Evolutionary conservation across 2,113 vertebrate genomes (phyloP), one percentile per base, ranked within the genome.

Genomic region (Tragelaphus imberbis): DNA sequence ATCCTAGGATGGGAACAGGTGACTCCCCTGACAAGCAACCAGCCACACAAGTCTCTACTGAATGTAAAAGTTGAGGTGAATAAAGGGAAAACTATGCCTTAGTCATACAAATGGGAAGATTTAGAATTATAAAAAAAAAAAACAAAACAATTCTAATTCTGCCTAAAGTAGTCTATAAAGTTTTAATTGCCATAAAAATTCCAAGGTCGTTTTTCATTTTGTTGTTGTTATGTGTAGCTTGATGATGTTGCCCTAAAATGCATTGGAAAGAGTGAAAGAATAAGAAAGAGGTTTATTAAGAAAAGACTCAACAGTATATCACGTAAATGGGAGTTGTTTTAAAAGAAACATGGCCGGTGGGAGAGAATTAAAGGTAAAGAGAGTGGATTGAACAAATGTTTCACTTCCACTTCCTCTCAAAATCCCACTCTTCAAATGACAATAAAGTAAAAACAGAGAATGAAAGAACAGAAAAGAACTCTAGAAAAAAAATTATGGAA

Each of bases 291-390:
- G 36, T 28, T 30, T 55, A 55, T 90, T 84, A 97, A 68, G 95
- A 95, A 92, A 85, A 90, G 90, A 97, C 87, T 5, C 94, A 71
- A 81, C 92, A 94, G 98, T 98, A 33, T 97, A 94, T 98, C 95
- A 84, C 97, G 93, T 98, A 98, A 98, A 85, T 94, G 91, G 97
- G 95, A 93, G 96, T 33, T 95, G 90, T 98, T 98, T 98, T 98
- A 98, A 98, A 99, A 71, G 68, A 68, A 97, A 93, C 97, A 97
- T 56, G 97, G 97, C 91, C 49, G 2, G 49, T 10, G 49, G 47
- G 49, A 25, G 44, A 80, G 8, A 51, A 56, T n/a, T 63, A 55
- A 63, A 84, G 40, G 28, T 16, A 53, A 61, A 71, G n/a, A 88
- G 0, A 36, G 25, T 28, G 25, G 51, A 58, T 15, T 33, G 16